Conservation (phyloP, 2,888 invertebrate species). For the Colletes collaris region DNA sequence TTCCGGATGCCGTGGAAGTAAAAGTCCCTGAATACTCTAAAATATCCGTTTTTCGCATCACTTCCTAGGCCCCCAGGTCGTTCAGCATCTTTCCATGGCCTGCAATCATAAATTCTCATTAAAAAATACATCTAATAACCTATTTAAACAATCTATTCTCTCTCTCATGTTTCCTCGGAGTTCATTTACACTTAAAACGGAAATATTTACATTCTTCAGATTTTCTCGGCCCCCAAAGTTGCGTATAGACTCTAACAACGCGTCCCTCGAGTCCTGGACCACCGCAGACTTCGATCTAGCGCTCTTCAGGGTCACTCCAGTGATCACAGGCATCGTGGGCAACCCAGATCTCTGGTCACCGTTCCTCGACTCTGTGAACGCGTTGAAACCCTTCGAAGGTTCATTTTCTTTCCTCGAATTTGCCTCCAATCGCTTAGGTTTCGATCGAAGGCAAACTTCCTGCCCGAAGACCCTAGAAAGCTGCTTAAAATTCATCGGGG, state of each 20-base stretch:
- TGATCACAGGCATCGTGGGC: conserved; percentile 80
- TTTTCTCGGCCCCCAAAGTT: conserved; percentile 85
- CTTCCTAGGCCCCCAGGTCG: not conserved
- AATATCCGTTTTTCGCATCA: too few relatives aligned
- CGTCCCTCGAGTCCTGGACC: conserved; percentile 85
- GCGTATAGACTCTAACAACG: conserved; percentile 88
- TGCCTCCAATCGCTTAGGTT: conserved; percentile 63
- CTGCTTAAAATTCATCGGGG: conserved; percentile 75
- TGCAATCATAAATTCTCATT: conserved; percentile 44
- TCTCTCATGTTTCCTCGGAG: too few relatives aligned
- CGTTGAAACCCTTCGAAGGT: conserved; percentile 69
- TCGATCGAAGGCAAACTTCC: conserved; percentile 69
- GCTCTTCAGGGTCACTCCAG: conserved; percentile 80
- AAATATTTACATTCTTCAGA: conserved; percentile 73
- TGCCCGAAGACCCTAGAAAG: conserved; percentile 78
- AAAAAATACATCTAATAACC: not conserved
- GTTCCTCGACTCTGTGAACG: not conserved
- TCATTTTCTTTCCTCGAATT: conserved; percentile 58
- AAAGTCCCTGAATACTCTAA: not conserved
- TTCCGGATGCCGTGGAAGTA: not conserved
- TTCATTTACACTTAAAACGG: conserved; percentile 10
- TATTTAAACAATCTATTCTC: too few relatives aligned
- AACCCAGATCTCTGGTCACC: conserved; percentile 65
- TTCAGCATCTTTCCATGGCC: conserved; percentile 48
- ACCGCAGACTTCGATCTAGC: conserved; percentile 73